These are phyloP conservation scores for Desmophyllum pertusum DNA, from an alignment of 92 coral and sea anemone species.

Conservation along the genomic window DNA sequence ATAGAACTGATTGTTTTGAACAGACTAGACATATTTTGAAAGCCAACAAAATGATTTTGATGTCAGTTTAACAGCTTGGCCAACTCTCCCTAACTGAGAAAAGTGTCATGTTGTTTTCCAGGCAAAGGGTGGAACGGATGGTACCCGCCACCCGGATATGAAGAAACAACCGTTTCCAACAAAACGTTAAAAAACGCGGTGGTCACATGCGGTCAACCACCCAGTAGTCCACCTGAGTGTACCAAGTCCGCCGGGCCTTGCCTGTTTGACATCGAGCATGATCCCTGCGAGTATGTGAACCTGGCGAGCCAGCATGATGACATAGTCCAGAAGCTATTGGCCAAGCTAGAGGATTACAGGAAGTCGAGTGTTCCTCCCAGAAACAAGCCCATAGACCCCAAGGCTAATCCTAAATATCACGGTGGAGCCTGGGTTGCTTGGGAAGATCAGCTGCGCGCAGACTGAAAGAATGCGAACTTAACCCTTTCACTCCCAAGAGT, in stretches of 20 bases:
- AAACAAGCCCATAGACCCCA: constrained; percentile 60
- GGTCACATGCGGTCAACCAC: constrained; percentile 68
- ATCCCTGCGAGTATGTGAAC: constrained; percentile 84
- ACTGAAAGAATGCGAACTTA: no score
- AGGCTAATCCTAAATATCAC: constrained; percentile 62
- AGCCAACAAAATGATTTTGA: no score
- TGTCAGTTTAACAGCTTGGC: no score
- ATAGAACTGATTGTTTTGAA: no score
- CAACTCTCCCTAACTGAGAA: no score
- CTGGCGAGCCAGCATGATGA: constrained; percentile 61
- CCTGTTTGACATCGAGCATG: constrained; percentile 65
- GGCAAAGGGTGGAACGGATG: constrained; percentile 76
- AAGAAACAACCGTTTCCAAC: constrained; percentile 31
- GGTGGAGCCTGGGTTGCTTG: constrained; percentile 83
- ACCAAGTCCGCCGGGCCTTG: constrained; percentile 70
- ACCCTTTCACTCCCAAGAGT: no score
- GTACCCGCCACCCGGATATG: constrained; percentile 79
- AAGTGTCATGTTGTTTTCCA: neutral
- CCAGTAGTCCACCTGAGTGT: constrained; percentile 50
- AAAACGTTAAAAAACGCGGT: constrained; percentile 72
- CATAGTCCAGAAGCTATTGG: constrained; percentile 53
- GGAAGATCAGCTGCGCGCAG: constrained; percentile 12
- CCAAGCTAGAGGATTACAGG: constrained; percentile 75
- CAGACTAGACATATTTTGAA: no score
- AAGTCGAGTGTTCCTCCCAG: constrained; percentile 68